phyloP scores from a whole-genome alignment of 53 echinoderm and acorn worm genomes.

The Apostichopus leukothele region DNA sequence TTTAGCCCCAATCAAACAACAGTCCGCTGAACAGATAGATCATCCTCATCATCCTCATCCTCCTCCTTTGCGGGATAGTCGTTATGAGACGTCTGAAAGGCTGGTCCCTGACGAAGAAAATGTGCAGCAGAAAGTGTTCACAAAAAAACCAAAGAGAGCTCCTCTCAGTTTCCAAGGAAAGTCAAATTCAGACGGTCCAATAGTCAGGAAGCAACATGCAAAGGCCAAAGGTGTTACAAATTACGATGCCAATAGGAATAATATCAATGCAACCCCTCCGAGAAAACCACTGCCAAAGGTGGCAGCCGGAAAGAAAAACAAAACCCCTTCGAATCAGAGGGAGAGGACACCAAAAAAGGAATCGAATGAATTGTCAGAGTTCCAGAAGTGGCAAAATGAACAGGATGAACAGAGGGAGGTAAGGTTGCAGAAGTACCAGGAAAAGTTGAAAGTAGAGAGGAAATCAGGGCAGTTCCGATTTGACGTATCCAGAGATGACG shows the following conservation, averaged over 20 bases:
- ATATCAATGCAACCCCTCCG: slow-evolving; percentile 1
- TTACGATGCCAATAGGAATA: slow-evolving; percentile 25
- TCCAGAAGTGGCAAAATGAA: slow-evolving; percentile 87
- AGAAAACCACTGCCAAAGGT: slow-evolving; percentile 9
- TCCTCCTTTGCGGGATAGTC: slow-evolving; percentile 37
- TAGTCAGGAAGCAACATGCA: background rate
- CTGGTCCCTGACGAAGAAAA: slow-evolving; percentile 22
- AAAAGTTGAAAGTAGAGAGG: slow-evolving; percentile 35
- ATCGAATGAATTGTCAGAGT: slow-evolving; percentile 57
- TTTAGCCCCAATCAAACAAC: slow-evolving; percentile 69
- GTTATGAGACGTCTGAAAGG: slow-evolving; percentile 52
- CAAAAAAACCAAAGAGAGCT: slow-evolving; percentile 53
- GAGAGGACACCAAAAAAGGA: background rate
- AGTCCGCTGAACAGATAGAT: slow-evolving; percentile 39
- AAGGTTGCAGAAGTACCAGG: slow-evolving; percentile 63
- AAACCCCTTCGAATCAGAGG: background rate
- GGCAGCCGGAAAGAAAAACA: slow-evolving; percentile 35
- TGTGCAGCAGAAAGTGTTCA: slow-evolving; percentile 21
- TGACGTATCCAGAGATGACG: slow-evolving; percentile 12
- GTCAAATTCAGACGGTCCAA: slow-evolving; percentile 29
- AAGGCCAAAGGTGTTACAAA: slow-evolving; percentile 31
- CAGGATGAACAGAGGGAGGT: slow-evolving; percentile 72
- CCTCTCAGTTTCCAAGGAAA: slow-evolving; percentile 42
- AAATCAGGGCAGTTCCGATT: background rate
- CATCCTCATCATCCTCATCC: slow-evolving; percentile 41